Evolutionary conservation across 2,113 vertebrate genomes (phyloP).

Genomic region (Ancistrus triradiatus): DNA sequence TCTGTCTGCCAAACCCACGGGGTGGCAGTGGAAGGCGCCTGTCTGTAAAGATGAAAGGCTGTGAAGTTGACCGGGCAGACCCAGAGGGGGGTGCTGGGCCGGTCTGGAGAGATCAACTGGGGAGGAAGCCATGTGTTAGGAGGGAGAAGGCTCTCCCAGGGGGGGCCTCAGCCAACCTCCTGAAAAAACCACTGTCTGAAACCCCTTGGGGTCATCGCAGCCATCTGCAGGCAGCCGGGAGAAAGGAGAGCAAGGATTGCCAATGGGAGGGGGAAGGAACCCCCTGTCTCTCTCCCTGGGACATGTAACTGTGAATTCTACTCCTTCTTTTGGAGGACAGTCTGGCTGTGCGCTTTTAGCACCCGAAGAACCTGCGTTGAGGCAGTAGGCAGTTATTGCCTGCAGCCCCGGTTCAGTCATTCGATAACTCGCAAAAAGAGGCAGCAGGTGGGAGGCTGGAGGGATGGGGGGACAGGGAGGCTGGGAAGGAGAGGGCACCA

Average conservation of each 20-base stretch:
- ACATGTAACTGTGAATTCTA: constrained; percentile 86
- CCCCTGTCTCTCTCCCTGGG: constrained; percentile 68
- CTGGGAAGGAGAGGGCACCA: constrained; percentile 64
- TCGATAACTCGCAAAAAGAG: constrained; percentile 71
- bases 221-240: constrained; percentile 68
- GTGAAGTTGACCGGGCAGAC: constrained; percentile 61
- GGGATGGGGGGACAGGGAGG: constrained; percentile 56
- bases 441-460: constrained; percentile 48
- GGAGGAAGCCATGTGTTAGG: too few species aligned
- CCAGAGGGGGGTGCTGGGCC: constrained; percentile 39
- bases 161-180: constrained; percentile 72
- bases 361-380: constrained; percentile 68
- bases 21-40: constrained; percentile 88
- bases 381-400: constrained; percentile 43
- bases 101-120: constrained; percentile 30
- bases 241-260: constrained; percentile 51
- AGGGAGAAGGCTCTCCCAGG: too few species aligned
- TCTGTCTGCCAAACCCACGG: constrained; percentile 57
- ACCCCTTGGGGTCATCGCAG: constrained; percentile 65
- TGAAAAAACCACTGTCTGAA: constrained; percentile 65
- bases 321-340: constrained; percentile 89
- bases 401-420: constrained; percentile 33
- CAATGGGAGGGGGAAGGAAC: constrained; percentile 66
- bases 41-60: constrained; percentile 87
- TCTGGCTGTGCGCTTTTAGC: constrained; percentile 81